phyloP scores from a whole-genome alignment of 2,113 vertebrate species.

The Oreochromis tanganicae region DNA sequence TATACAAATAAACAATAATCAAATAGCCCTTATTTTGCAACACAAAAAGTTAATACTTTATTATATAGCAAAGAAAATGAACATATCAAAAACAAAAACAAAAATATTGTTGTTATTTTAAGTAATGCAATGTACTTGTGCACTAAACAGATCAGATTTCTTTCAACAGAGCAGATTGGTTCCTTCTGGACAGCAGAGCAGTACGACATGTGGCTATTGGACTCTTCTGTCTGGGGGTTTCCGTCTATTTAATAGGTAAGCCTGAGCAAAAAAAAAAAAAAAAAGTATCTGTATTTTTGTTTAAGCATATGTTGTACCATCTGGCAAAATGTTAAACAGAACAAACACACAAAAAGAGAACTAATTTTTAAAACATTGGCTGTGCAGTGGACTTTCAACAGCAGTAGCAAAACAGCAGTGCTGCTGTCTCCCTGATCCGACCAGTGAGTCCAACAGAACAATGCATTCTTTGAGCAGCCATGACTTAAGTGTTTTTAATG shows the following conservation, averaged over 20 bases:
- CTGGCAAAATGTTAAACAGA: neutral
- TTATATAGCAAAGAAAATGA: neutral
- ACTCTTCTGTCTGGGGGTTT: slow-evolving; percentile 85
- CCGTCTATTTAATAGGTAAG: slow-evolving; percentile 85
- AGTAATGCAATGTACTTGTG: neutral
- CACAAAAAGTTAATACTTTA: neutral
- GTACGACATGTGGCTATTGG: slow-evolving; percentile 82
- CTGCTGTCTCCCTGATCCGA: slow-evolving; percentile 9
- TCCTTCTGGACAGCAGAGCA: slow-evolving; percentile 79
- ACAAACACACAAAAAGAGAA: neutral
- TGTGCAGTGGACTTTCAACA: neutral
- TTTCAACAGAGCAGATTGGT: slow-evolving; percentile 82
- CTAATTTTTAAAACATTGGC: neutral
- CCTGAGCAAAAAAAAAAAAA: neutral
- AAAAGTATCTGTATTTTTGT: neutral
- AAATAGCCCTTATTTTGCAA: neutral
- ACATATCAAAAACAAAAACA: neutral
- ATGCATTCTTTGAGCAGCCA: slow-evolving; percentile 66
- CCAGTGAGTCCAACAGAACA: slow-evolving; percentile 48
- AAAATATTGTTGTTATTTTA: neutral
- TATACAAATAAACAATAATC: neutral
- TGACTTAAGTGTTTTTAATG: slow-evolving; percentile 62
- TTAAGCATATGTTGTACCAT: neutral
- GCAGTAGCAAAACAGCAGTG: neutral
- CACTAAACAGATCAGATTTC: neutral